These are phyloP conservation scores for Porites cylindrica DNA, from an alignment of 92 coral and sea anemone genomes.

Conservation along the genomic window DNA sequence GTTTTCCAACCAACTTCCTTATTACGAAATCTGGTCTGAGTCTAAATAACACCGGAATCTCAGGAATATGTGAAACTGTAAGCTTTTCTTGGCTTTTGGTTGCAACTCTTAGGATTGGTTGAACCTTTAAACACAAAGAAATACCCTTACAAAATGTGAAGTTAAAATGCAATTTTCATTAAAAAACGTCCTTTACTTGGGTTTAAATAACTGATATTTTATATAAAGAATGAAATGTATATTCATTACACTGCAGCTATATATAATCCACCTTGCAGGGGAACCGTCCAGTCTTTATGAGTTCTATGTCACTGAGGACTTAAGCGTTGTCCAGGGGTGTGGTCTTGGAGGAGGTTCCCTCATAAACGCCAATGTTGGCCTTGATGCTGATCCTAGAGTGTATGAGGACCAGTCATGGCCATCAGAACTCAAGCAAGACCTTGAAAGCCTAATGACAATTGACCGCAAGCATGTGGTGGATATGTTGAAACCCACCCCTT, in stretches of 20 bases:
- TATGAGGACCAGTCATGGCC: constrained; percentile 69
- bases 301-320: constrained; percentile 59
- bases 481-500: constrained; percentile 67
- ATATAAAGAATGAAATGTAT: no score
- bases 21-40: no score
- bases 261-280: constrained; percentile 52
- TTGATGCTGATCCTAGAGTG: constrained; percentile 65
- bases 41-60: no score
- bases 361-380: constrained; percentile 74
- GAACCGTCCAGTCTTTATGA: constrained; percentile 59
- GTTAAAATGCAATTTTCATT: no score
- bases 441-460: constrained; percentile 28
- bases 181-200: no score
- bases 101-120: no score
- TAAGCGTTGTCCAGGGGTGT: constrained; percentile 76
- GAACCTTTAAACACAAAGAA: no score
- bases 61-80: no score
- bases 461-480: constrained; percentile 62
- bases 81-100: no score
- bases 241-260: constrained; percentile 27
- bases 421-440: constrained; percentile 49
- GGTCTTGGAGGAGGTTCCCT: constrained; percentile 80
- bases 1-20: no score
- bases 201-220: no score
- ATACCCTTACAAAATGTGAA: no score